Conservation (phyloP, 2,797 vertebrate species). For the Eleutherodactylus coqui region DNA sequence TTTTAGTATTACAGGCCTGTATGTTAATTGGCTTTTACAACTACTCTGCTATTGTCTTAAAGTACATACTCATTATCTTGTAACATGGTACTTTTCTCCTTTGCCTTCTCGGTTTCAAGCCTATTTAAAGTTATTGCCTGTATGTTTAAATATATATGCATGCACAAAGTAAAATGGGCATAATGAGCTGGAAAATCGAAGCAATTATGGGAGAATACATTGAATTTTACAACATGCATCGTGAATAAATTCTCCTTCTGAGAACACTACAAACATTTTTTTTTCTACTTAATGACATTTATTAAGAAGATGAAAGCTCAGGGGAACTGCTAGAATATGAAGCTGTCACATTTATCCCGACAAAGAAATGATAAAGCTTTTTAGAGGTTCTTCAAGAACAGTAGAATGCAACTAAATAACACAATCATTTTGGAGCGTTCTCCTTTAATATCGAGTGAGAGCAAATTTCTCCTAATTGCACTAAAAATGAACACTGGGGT, state of each 20-base stretch:
- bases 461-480: conserved; percentile 36
- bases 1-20: conserved; percentile 1
- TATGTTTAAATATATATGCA: conserved; percentile 26
- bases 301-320: conserved; percentile 58
- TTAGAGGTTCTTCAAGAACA: conserved; percentile 38
- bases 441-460: conserved; percentile 26
- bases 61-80: not conserved
- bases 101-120: conserved; percentile 5
- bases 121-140: conserved; percentile 29
- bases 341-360: conserved; percentile 37
- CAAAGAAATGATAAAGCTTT: conserved; percentile 39
- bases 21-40: conserved; percentile 48
- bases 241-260: conserved; percentile 22
- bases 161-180: conserved; percentile 28
- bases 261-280: conserved; percentile 22
- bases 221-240: conserved; percentile 22
- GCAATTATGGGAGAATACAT: conserved; percentile 48
- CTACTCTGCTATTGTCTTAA: conserved; percentile 32
- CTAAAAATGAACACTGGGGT: not conserved
- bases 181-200: conserved; percentile 26
- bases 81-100: conserved; percentile 6
- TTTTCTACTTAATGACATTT: conserved; percentile 41
- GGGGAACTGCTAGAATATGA: conserved; percentile 32
- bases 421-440: conserved; percentile 24
- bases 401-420: conserved; percentile 22